Percentiles rank a stretch among this genome's conserved stretches.
Conservation (phyloP, 1,140 invertebrate genomes). For the Cyclina sinensis region DNA sequence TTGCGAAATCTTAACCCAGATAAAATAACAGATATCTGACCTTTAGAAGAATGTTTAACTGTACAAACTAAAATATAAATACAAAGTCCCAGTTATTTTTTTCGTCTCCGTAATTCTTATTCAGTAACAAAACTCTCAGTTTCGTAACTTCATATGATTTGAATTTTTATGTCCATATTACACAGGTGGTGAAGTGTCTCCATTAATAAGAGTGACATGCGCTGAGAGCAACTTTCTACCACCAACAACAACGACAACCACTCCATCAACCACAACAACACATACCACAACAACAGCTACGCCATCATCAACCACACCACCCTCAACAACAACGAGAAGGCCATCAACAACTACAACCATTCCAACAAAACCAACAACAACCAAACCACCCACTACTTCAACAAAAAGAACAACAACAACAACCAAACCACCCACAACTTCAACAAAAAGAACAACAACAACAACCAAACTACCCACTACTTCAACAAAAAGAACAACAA, state of each 20-base stretch:
- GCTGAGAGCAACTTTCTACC: slow-evolving; percentile 7
- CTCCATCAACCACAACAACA: slow-evolving; percentile 3
- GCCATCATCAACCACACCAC: background rate
- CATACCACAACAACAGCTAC: background rate
- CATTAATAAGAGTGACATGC: slow-evolving; percentile 25
- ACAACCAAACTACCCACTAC: background rate
- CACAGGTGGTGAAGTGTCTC: background rate
- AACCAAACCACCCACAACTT: background rate
- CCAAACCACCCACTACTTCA: background rate
- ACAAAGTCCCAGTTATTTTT: too few relatives aligned
- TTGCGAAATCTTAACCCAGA: too few relatives aligned
- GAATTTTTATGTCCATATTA: background rate
- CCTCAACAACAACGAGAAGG: background rate
- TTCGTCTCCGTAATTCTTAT: too few relatives aligned
- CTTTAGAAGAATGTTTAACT: too few relatives aligned
- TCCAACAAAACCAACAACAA: background rate
- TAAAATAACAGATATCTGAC: too few relatives aligned
- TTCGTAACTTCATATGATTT: too few relatives aligned
- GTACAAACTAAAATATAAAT: too few relatives aligned
- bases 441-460: slow-evolving; percentile 2
- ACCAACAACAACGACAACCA: slow-evolving; percentile 1
- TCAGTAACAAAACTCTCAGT: too few relatives aligned
- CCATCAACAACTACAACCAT: slow-evolving; percentile 12
- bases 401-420: background rate
- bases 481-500: background rate